Base-by-base conservation (phyloP, 2,888 invertebrate species). In the Labia minor region DNA sequence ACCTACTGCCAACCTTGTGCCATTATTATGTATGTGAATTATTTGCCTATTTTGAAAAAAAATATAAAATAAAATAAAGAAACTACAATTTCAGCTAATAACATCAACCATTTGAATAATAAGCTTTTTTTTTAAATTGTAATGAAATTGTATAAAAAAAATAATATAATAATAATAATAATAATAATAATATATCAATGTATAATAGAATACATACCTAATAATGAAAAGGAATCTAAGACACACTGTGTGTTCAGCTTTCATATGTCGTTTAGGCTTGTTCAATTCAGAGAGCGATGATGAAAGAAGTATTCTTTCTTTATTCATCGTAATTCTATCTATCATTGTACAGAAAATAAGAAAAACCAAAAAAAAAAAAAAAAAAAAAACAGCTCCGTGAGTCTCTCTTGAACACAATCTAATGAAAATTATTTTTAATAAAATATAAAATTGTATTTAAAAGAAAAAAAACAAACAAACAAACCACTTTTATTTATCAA, bases 31-130 rank as follows among this genome's bases (percentile, higher is more conserved):
- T 64, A 49, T 49, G 49, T 49, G 49, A n/a, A 14, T n/a, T 26
- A 26, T 49, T 49, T 49, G 19, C 61, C 61, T 66, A 26, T 4
- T 16, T 66, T 18, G 61, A 61, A 68, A 37, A 10, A 21, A 65
- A 49, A 19, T 67, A 10, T 10, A n/a, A n/a, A n/a, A n/a, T n/a
- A 21, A 20, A 2, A 18, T 66, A 64, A 11, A 20, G 6, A 65
- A 66, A 21, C 19, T 11, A 49, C 33, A n/a, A n/a, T n/a, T n/a
- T n/a, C n/a, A n/a, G n/a, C n/a, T n/a, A n/a, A n/a, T n/a, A n/a
- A n/a, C n/a, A n/a, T n/a, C n/a, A n/a, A n/a, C n/a, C n/a, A 67
- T 67, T 62, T 16, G 19, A 67, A 33, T 67, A 67, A 65, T 67
- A 66, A 26, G 64, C 66, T 33, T 67, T 66, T 61, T 62, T 33